phyloP scores from a whole-genome alignment of 2,113 vertebrate species.

The Bombycilla garrulus region DNA sequence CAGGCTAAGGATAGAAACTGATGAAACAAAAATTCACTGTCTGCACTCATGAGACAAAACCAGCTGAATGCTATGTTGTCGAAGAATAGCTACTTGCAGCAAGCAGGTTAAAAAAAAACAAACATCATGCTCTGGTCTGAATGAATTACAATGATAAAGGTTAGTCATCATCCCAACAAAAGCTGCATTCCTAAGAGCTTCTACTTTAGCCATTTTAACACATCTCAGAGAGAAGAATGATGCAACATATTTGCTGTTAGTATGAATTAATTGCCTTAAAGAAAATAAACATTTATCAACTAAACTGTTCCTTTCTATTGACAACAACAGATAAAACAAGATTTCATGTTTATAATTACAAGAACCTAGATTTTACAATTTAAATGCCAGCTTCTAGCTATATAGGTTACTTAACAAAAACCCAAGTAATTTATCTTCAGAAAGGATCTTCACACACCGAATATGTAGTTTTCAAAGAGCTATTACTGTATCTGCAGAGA shows the following conservation, averaged over 20 bases:
- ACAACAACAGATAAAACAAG: neutral
- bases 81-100: neutral
- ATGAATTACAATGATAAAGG: neutral
- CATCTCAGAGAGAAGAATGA: neutral
- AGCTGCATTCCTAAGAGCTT: neutral
- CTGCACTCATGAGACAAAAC: constrained; percentile 25
- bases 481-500: constrained; percentile 6
- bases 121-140: neutral
- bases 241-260: neutral
- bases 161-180: neutral
- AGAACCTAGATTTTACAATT: neutral
- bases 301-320: neutral
- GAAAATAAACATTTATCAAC: neutral
- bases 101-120: neutral
- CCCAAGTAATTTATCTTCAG: neutral
- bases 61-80: neutral
- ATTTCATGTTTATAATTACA: neutral
- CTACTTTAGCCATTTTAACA: neutral
- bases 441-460: neutral
- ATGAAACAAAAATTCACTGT: constrained; percentile 21
- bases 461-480: neutral
- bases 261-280: neutral
- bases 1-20: neutral
- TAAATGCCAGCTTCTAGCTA: neutral
- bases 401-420: neutral